Percentiles rank a stretch among this genome's conserved stretches.
Conservation (phyloP, 2,797 vertebrate species). For the Enteromius treurensis region DNA sequence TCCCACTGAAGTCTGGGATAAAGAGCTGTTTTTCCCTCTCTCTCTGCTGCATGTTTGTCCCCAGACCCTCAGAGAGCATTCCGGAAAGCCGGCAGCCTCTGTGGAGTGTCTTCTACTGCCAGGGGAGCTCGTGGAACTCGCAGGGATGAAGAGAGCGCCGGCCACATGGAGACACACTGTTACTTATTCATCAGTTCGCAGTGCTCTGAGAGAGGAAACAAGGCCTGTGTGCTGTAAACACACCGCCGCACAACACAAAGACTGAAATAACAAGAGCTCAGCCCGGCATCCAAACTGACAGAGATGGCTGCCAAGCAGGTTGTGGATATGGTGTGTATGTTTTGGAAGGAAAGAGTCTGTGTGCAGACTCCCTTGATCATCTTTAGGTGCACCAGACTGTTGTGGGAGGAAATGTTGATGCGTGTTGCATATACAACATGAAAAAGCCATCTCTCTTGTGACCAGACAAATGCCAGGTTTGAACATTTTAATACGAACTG, state of each 20-base stretch:
- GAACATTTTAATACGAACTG: conserved; percentile 55
- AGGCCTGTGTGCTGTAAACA: conserved; percentile 82
- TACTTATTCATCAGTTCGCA: conserved; percentile 83
- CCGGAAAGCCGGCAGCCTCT: conserved; percentile 63
- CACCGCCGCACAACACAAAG: conserved; percentile 70
- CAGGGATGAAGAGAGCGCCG: conserved; percentile 58
- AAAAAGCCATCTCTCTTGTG: conserved; percentile 41
- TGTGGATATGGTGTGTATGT: conserved; percentile 43
- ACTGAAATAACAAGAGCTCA: conserved; percentile 60
- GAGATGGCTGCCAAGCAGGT: conserved; percentile 68
- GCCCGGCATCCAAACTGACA: conserved; percentile 75
- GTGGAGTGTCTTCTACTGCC: conserved; percentile 72
- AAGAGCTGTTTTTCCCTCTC: conserved; percentile 74
- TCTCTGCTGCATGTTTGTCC: conserved; percentile 76
- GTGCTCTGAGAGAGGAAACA: conserved; percentile 79
- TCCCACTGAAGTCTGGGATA: conserved; percentile 80
- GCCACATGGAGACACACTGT: conserved; percentile 75
- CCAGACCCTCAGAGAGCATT: conserved; percentile 71
- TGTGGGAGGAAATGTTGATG: conserved; percentile 51
- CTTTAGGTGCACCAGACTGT: conserved; percentile 55
- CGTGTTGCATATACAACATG: conserved; percentile 36
- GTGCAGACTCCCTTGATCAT: conserved; percentile 53
- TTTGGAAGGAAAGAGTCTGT: conserved; percentile 44
- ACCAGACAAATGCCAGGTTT: conserved; percentile 50
- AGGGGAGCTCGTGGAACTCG: conserved; percentile 70